Base-by-base conservation (phyloP, 2,113 vertebrate species). In the Pitta sordida region DNA sequence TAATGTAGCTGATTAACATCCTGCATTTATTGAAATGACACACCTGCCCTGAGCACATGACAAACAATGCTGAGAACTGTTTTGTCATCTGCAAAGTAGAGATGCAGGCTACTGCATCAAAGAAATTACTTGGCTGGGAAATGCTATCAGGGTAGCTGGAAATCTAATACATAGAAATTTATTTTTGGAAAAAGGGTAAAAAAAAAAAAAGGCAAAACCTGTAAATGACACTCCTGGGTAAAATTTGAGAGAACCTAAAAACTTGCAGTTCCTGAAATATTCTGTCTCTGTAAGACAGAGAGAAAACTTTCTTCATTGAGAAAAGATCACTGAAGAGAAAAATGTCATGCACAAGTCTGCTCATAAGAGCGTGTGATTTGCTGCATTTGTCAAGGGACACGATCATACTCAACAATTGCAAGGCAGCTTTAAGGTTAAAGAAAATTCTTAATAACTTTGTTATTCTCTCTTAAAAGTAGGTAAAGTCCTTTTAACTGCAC, bases 391-490 rank as follows among this genome's bases (percentile, higher is more conserved):
- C 91, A 83, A 81, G 88, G 64, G 85, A 83, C 70, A 79, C 11
- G 29, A 59, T 91, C 46, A 4, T 32, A 17, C 65, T 90, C 83
- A 80, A 71, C 87, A 83, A 76, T n/a, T 96, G 62, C 85, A 86
- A 93, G 96, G 59, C 67, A 88, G 69, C 74, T 94, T 96, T 92
- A 96, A 93, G 80, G 89, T 89, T 95, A 87, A 65, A 95, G 90
- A 96, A 95, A 94, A 95, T 79, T 94, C 96, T 82, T 95, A 85
- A 95, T 95, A 97, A 96, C 94, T 97, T 96, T 96, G 96, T 96
- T 97, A 96, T 93, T 95, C n/a, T 73, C 56, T 69, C 68, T 94
- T 90, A 93, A 92, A 92, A 96, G 96, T 91, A 96, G 96, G 93
- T 97, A 96, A 96, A 96, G 86, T 96, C 71, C 83, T 96, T 96